A percentile compares a stretch with the other conserved stretches of the same genome.
Evolutionary conservation across 2,888 invertebrate genomes (phyloP).

Genomic region (Catotricha subobsoleta): DNA sequence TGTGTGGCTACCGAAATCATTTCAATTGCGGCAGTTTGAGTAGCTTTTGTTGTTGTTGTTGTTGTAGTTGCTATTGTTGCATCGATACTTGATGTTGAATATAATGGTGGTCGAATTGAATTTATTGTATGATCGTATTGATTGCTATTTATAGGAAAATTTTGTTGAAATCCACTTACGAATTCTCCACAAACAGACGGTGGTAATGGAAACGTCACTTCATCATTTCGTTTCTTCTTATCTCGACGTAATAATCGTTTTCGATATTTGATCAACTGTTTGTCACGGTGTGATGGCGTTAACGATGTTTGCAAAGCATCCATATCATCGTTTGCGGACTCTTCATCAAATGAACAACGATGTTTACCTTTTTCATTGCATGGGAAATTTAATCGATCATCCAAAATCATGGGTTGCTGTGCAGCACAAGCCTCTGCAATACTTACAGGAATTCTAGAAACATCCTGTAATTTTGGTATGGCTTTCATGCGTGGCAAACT

Average conservation of each 20-base stretch:
- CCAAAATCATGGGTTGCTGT: not conserved
- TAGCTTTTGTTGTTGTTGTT: constrained; percentile 11
- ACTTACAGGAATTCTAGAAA: not conserved
- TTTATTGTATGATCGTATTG: constrained; percentile 14
- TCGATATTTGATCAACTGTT: constrained; percentile 27
- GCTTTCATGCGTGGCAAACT: constrained; percentile 58
- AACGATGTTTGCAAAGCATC: not conserved
- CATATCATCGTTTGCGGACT: constrained; percentile 28
- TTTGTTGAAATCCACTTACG: not conserved
- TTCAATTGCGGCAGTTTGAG: constrained; percentile 18
- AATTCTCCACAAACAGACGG: not conserved
- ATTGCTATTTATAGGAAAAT: not conserved
- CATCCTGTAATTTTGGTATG: constrained; percentile 36
- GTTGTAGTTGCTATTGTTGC: constrained; percentile 1
- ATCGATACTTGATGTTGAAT: constrained; percentile 12
- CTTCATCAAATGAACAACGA: constrained; percentile 55
- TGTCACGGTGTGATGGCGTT: constrained; percentile 21
- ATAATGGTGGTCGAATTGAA: constrained; percentile 16
- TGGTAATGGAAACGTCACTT: not conserved
- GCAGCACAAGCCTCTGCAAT: not conserved
- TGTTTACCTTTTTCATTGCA: constrained; percentile 62
- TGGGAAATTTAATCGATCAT: constrained; percentile 1
- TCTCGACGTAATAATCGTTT: constrained; percentile 29
- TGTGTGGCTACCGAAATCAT: constrained; percentile 30
- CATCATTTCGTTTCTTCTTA: constrained; percentile 16